These are phyloP conservation scores for Axis porcinus DNA, from an alignment of 2,113 vertebrate genomes.

Conservation along the genomic window DNA sequence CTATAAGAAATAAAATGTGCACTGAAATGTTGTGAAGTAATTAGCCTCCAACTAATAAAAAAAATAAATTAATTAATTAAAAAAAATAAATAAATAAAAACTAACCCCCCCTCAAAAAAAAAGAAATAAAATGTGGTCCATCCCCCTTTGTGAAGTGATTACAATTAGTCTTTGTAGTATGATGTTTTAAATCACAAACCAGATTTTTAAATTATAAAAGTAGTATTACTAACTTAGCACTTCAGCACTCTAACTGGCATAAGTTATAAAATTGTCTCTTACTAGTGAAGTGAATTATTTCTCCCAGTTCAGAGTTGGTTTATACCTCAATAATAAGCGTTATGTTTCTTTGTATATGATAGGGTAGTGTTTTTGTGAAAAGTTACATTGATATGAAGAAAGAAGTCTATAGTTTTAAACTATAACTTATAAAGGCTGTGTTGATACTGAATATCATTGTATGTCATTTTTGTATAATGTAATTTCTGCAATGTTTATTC, in stretches of 20 bases:
- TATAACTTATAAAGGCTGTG: background rate
- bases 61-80: too few species aligned
- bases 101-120: too few species aligned
- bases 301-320: constrained; percentile 11
- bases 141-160: background rate
- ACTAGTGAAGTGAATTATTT: constrained; percentile 20
- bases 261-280: constrained; percentile 25
- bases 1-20: background rate
- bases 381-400: background rate
- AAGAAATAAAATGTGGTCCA: background rate
- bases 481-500: background rate
- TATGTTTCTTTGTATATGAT: background rate
- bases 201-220: background rate
- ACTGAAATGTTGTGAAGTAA: too few species aligned
- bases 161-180: background rate
- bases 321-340: background rate
- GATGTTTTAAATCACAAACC: background rate
- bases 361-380: background rate
- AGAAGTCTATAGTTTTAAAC: background rate
- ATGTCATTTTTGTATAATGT: background rate
- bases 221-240: background rate
- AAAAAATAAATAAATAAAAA: too few species aligned
- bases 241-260: background rate
- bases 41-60: too few species aligned
- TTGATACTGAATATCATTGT: background rate